Conservation (phyloP, 2,888 invertebrate species). For the Pandemis cinnamomeana region DNA sequence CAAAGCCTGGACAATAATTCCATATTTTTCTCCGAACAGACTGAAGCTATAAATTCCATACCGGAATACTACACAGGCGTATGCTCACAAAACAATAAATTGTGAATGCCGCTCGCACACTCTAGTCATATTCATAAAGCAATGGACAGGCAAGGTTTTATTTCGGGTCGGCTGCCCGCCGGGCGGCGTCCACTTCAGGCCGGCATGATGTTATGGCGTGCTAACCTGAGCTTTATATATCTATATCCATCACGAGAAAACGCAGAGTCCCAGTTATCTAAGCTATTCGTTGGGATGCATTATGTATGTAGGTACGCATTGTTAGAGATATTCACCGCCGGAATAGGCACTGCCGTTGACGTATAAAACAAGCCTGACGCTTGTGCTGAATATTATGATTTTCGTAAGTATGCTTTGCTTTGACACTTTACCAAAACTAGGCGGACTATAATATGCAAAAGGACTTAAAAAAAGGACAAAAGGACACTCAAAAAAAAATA, state of each 20-base stretch:
- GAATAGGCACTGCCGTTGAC: neutral
- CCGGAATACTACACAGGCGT: constrained; percentile 65
- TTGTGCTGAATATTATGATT: neutral
- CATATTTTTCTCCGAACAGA: constrained; percentile 72
- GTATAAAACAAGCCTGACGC: neutral
- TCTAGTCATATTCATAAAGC: constrained; percentile 47
- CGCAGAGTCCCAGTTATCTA: constrained; percentile 1
- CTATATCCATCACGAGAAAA: constrained; percentile 10
- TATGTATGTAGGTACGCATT: constrained; percentile 2
- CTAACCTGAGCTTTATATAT: constrained; percentile 34
- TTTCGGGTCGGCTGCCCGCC: constrained; percentile 25
- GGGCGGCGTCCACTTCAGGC: constrained; percentile 25
- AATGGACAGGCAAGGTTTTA: constrained; percentile 45
- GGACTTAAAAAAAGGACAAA: too few relatives aligned
- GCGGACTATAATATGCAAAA: neutral
- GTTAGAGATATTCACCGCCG: neutral
- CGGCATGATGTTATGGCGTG: constrained; percentile 26
- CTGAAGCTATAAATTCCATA: constrained; percentile 71
- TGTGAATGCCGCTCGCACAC: constrained; percentile 60
- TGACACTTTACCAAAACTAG: neutral
- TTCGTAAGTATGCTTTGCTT: neutral
- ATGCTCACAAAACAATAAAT: constrained; percentile 77
- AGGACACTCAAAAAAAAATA: neutral
- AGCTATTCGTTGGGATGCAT: constrained; percentile 9
- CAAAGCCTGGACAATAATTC: constrained; percentile 67